These are phyloP conservation scores for Chascanopsetta lugubris DNA, from an alignment of 2,113 vertebrate species.

Conservation along the genomic window DNA sequence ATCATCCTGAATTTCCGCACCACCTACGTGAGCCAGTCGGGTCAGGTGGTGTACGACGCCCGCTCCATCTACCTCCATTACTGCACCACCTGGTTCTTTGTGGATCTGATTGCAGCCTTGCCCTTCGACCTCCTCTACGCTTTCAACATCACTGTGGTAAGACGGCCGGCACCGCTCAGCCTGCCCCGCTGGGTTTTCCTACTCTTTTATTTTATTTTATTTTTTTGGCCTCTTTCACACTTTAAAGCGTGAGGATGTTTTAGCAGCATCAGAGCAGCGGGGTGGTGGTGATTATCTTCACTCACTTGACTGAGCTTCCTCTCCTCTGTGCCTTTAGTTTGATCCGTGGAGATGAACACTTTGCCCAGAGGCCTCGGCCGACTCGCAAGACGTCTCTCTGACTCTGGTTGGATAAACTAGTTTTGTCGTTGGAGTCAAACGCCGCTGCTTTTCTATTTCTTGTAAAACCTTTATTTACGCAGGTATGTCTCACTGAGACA, in stretches of 20 bases:
- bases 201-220: no score
- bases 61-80: slow-evolving; percentile 91
- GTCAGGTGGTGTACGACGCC: slow-evolving; percentile 89
- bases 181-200: not conserved
- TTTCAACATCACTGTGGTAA: slow-evolving; percentile 92
- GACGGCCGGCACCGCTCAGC: not conserved
- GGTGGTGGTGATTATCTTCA: slow-evolving; percentile 29
- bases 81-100: slow-evolving; percentile 90
- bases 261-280: not conserved
- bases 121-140: slow-evolving; percentile 92
- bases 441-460: no score
- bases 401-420: not conserved
- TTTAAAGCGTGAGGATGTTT: not conserved
- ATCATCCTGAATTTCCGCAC: slow-evolving; percentile 90
- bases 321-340: slow-evolving; percentile 16
- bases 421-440: no score
- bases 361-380: slow-evolving; percentile 22
- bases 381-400: slow-evolving; percentile 16
- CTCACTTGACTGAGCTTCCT: slow-evolving; percentile 41
- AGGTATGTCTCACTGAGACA: no score
- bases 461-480: no score
- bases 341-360: slow-evolving; percentile 10
- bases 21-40: slow-evolving; percentile 89
- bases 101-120: slow-evolving; percentile 90
- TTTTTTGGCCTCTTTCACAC: slow-evolving; percentile 11